Evolutionary conservation across 2,113 vertebrate genomes (phyloP), one percentile per base, ranked within the genome.

Genomic region (Crotophaga sulcirostris): DNA sequence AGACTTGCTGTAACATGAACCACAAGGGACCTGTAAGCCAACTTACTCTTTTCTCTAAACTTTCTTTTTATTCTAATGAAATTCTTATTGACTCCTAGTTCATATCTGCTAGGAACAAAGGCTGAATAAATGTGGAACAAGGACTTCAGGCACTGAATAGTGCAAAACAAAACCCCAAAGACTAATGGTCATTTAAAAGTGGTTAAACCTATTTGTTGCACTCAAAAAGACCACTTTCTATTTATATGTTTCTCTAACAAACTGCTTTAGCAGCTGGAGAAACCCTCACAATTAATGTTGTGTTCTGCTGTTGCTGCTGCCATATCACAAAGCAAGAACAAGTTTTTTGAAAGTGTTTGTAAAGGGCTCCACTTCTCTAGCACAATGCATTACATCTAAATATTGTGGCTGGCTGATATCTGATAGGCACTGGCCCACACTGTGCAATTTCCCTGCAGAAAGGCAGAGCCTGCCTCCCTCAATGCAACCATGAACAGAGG

Each of bases 401-500:
- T 40, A 9, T 21, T 11, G 3, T 16, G 72, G 6, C 51, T 73
- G 78, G 40, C 29, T 86, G 80, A 7, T 40, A 33, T 11, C 5
- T 52, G 52, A 36, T 26, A 42, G 84, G 40, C 82, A 52, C 5
- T 0, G 4, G 7, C 47, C 45, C 51, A 14, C 0, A 1, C 33
- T 26, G 23, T 0, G 0, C 3, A 3, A 9, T 10, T 70, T 69
- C 49, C 31, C 6, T 23, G 9, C 42, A 55, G 70, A 25, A 63
- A 72, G 44, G 66, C 31, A 45, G 34, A 13, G 23, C 20, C 47
- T 14, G 24, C 26, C 60, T 4, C 54, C 18, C 45, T 47, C 0
- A 0, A 18, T 3, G 4, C 51, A 19, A 13, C 4, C 0, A 4
- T 0, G 31, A 34, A 10, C 1, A 4, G 29, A 36, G 28, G 19